Evolutionary conservation across 1,140 invertebrate species (phyloP).

Genomic region (Mylabris phalerata): DNA sequence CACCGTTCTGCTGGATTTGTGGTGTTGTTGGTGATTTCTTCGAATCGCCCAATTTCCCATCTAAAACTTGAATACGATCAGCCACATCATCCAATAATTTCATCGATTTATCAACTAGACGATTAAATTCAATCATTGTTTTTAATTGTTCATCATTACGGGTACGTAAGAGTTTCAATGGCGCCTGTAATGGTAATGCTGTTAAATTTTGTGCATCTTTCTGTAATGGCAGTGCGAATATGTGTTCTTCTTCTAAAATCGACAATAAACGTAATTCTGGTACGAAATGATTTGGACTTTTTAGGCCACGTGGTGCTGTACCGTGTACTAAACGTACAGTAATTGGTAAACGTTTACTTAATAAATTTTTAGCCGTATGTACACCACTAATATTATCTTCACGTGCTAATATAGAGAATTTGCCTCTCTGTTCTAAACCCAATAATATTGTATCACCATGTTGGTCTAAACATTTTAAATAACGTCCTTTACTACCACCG

Average conservation of each 20-base stretch:
- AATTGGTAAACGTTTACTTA: conserved; percentile 81
- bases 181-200: conserved; percentile 75
- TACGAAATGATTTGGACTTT: conserved; percentile 71
- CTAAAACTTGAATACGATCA: conserved; percentile 73
- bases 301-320: conserved; percentile 68
- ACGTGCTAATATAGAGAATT: conserved; percentile 83
- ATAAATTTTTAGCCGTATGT: conserved; percentile 76
- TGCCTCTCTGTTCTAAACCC: conserved; percentile 76
- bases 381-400: conserved; percentile 91
- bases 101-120: conserved; percentile 72
- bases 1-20: conserved; percentile 48
- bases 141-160: conserved; percentile 76
- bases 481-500: conserved; percentile 61
- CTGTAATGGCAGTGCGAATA: conserved; percentile 77
- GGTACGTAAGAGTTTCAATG: conserved; percentile 76
- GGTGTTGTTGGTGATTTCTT: conserved; percentile 46
- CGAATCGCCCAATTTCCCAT: conserved; percentile 65
- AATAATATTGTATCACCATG: conserved; percentile 78
- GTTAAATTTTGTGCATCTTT: conserved; percentile 70
- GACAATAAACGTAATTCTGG: conserved; percentile 75
- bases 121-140: conserved; percentile 70
- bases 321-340: conserved; percentile 88
- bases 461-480: conserved; percentile 77
- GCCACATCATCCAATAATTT: conserved; percentile 73
- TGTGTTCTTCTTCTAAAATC: conserved; percentile 77